A percentile compares a stretch with the other conserved stretches of the same genome.
Evolutionary conservation across 2,113 vertebrate genomes (phyloP).

Genomic region (Eupsittula cactorum): DNA sequence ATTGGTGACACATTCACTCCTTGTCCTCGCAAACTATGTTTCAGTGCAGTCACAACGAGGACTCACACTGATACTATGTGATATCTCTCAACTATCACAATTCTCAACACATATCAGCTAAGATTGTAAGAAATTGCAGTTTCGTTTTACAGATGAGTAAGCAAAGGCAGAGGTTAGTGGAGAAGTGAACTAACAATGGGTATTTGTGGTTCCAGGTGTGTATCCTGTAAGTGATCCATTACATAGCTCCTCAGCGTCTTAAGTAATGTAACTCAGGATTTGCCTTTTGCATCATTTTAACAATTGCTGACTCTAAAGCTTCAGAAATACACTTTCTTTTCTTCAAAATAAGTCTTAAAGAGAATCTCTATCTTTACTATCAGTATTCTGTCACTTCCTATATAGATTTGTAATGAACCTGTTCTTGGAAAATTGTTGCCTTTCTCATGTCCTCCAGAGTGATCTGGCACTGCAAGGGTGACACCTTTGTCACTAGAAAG

Average conservation of each 20-base stretch:
- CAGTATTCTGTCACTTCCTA: neutral
- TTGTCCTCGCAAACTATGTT: neutral
- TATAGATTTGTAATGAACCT: neutral
- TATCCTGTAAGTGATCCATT: neutral
- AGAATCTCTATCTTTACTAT: neutral
- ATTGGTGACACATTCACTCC: neutral
- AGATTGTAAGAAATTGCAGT: neutral
- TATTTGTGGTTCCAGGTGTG: neutral
- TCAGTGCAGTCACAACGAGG: neutral
- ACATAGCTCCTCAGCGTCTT: neutral
- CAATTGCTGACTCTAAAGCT: neutral
- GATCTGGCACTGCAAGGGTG: neutral
- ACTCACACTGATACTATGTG: accelerated
- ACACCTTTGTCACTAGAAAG: neutral
- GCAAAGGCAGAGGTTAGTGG: neutral
- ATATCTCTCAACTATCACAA: neutral
- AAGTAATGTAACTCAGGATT: neutral
- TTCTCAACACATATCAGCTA: neutral
- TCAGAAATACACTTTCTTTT: neutral
- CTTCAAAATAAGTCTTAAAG: neutral
- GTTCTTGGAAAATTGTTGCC: neutral
- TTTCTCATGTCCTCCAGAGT: neutral
- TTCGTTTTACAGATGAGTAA: neutral
- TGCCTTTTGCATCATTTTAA: neutral
- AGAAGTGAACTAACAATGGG: neutral